phyloP scores from a whole-genome alignment of 2,113 vertebrate species.

The Perccottus glenii region DNA sequence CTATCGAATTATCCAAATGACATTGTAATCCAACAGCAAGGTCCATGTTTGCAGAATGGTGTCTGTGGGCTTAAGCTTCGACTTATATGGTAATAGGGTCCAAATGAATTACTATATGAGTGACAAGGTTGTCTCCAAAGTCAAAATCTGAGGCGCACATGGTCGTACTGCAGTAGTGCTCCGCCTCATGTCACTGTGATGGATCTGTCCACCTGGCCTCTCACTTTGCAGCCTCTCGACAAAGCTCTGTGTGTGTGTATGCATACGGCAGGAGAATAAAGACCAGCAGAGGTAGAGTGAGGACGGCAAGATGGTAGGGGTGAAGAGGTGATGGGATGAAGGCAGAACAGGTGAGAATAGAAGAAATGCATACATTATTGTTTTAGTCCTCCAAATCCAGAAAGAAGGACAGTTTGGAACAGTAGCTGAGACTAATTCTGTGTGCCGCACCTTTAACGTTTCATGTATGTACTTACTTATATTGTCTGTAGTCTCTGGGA shows the following conservation, averaged over 20 bases:
- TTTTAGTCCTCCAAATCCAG: background rate
- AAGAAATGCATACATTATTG: background rate
- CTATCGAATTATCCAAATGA: background rate
- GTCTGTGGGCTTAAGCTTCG: no score
- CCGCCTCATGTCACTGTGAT: conserved; percentile 57
- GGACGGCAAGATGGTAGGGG: background rate
- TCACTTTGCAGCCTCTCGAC: conserved; percentile 23
- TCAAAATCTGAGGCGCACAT: conserved; percentile 34
- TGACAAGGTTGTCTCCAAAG: conserved; percentile 59
- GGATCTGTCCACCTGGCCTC: conserved; percentile 59
- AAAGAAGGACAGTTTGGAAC: background rate
- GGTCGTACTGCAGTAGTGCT: conserved; percentile 31
- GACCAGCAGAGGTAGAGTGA: background rate
- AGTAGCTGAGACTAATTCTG: no score
- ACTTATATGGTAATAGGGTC: conserved; percentile 2
- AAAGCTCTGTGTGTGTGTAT: conserved; percentile 27
- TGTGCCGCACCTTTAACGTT: no score
- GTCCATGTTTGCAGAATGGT: background rate
- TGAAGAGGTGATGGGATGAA: background rate
- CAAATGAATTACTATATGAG: conserved; percentile 20
- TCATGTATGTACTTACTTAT: no score
- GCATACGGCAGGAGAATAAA: conserved; percentile 1
- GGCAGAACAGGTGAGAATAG: background rate
- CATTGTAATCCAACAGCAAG: background rate
- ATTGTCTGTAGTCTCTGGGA: no score